These are phyloP conservation scores for Perizoma flavofasciatum DNA, from an alignment of 2,888 invertebrate genomes.

Conservation along the genomic window DNA sequence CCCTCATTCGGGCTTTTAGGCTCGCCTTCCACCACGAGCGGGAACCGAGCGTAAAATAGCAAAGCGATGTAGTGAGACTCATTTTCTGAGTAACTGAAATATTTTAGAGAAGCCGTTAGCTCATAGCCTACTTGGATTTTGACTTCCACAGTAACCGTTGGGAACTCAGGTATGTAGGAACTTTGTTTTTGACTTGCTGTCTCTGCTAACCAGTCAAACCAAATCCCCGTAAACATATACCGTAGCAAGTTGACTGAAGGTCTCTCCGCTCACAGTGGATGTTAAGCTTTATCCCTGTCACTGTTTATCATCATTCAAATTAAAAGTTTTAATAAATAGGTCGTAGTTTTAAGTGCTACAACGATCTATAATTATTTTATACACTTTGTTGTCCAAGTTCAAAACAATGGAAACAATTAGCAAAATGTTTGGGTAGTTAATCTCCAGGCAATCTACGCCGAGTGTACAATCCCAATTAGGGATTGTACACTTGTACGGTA, in stretches of 20 bases:
- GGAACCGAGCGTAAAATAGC: conserved; percentile 2
- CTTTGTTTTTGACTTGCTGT: no score
- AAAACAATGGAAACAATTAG: conserved; percentile 48
- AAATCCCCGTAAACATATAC: no score
- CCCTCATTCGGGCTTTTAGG: conserved; percentile 46
- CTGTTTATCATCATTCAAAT: conserved; percentile 48
- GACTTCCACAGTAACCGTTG: no score
- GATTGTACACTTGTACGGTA: no score
- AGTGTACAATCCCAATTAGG: no score
- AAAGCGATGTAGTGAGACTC: background rate
- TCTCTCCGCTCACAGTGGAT: conserved; percentile 4
- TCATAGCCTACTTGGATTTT: no score
- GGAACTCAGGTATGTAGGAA: no score
- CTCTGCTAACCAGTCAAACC: no score
- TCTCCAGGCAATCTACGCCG: background rate
- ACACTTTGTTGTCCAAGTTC: conserved; percentile 47
- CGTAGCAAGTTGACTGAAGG: no score
- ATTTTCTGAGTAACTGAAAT: no score
- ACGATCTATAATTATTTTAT: conserved; percentile 31
- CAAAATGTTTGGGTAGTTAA: conserved; percentile 33
- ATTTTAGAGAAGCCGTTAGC: no score
- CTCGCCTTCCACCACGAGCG: conserved; percentile 14
- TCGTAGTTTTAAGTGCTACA: conserved; percentile 45
- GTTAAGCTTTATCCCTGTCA: conserved; percentile 37
- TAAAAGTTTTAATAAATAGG: conserved; percentile 43